Evolutionary conservation across 2,113 vertebrate species (phyloP).

Genomic region (Crotalus helleri): DNA sequence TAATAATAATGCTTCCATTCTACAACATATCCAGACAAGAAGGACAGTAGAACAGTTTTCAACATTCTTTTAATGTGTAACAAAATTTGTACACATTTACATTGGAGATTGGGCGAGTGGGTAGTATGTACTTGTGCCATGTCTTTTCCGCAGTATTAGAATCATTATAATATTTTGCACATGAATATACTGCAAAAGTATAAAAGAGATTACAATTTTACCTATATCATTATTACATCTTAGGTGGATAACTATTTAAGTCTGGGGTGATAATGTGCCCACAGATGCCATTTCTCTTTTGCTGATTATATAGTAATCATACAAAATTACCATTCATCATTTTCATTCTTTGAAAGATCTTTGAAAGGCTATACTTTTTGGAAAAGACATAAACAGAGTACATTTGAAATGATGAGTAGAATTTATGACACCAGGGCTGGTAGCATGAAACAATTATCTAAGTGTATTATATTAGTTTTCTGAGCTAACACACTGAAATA

Average conservation of each 20-base stretch:
- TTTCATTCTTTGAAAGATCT: not conserved
- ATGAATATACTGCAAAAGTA: not conserved
- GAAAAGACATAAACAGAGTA: not conserved
- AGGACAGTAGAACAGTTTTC: not conserved
- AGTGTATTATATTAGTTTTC: not conserved
- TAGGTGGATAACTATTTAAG: not conserved
- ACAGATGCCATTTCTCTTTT: not conserved
- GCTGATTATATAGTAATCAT: not conserved
- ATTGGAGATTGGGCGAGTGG: not conserved
- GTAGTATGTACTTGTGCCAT: not conserved
- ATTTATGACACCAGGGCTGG: not conserved
- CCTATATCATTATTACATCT: not conserved
- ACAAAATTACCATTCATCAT: not conserved
- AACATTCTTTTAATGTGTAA: not conserved
- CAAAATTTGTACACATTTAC: not conserved
- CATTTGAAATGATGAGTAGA: not conserved
- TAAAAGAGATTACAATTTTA: not conserved
- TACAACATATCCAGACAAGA: not conserved
- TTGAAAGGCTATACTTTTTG: not conserved
- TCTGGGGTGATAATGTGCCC: not conserved
- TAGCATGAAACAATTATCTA: not conserved
- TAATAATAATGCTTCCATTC: not conserved
- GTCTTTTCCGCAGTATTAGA: conserved; percentile 8
- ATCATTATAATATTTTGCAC: not conserved
- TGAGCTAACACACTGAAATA: not conserved